Evolutionary conservation across 2,888 invertebrate species (phyloP), one percentile per base, ranked within the genome.

Genomic region (Drosophila picticornis): DNA sequence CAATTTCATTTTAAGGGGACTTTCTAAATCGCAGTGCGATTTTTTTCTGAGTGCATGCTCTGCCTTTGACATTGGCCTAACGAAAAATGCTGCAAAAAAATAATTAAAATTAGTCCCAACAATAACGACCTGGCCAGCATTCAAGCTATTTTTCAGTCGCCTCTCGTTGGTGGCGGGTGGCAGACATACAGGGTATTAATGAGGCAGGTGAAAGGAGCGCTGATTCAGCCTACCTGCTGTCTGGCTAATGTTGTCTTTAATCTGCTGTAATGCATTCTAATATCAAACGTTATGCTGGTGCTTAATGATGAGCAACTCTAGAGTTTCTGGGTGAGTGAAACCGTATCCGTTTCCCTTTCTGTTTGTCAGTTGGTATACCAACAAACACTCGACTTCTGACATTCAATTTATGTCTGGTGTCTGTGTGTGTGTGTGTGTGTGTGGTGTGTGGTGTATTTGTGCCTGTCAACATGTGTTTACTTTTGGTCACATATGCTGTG

Each of bases 41-140:
- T 25, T 46, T 46, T 46, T 46, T 25, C 4, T 29, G 22, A 4
- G 25, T 43, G 22, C 38, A 25, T 16, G 60, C 58, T 68, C 64
- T n/a, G 19, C 32, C 50, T 50, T 64, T 53, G n/a, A 27, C 53
- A 65, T 52, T 51, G 53, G 57, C 72, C 34, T 55, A 69, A 67
- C 65, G 40, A 60, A 46, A 79, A 73, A 29, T 72, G 61, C 75
- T 73, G 34, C 56, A 36, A 71, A 66, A 66, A 77, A 76, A 79
- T 80, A 84, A 89, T 85, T 85, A 81, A 72, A 84, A 89, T 84
- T 77, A 73, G 72, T 63, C 64, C n/a, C 34, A 70, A 46, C 71
- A 70, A 65, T 29, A 40, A 58, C 53, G 66, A 70, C 70, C 32
- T 27, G 27, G 67, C 40, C 51, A 65, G 61, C 34, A 62, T 25